Base-by-base conservation (phyloP, 2,888 invertebrate species). In the Chaitophorus viminalis region DNA sequence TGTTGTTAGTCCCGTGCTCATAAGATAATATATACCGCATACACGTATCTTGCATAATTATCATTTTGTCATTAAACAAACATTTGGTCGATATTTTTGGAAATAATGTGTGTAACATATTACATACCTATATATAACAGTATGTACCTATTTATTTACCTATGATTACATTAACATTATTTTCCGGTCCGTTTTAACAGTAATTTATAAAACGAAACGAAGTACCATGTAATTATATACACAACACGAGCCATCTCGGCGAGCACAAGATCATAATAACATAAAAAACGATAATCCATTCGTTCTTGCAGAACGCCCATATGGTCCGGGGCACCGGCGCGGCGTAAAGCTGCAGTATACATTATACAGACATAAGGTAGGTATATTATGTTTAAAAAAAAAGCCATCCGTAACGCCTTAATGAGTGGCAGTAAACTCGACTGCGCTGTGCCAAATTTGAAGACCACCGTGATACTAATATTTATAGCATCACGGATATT, bases 221-320 rank as follows among this genome's bases (percentile, higher is more conserved):
- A 65, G n/a, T 65, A 79, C 79, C 65, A 39, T 79, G 65, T 79
- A 79, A 79, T 79, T 79, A 65, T 79, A 36, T 78, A 33, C 78
- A 46, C 31, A 21, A 25, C 65, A 46, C 81, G 68, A 11, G 81
- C 46, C 81, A 82, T 82, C 81, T 82, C 33, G 74, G 25, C 31
- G 74, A 36, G 18, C 46, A 36, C n/a, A n/a, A 76, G 46, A 52
- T 76, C 17, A 17, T 14, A 70, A 70, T 29, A 29, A 31, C 9
- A 39, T 21, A 39, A 36, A 74, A 74, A 79, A 36, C 36, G 36
- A 79, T 60, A 75, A 76, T 65, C 60, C 84, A 65, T 76, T 75
- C 54, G 60, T n/a, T 76, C 84, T 84, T 76, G 84, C 84, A 75
- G 65, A 84, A 84, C 84, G 21, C 29, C 84, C 84, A 81, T 81